A percentile compares a stretch with the other conserved stretches of the same genome.
Evolutionary conservation across 2,888 invertebrate genomes (phyloP).

Genomic region (Boloria selene): DNA sequence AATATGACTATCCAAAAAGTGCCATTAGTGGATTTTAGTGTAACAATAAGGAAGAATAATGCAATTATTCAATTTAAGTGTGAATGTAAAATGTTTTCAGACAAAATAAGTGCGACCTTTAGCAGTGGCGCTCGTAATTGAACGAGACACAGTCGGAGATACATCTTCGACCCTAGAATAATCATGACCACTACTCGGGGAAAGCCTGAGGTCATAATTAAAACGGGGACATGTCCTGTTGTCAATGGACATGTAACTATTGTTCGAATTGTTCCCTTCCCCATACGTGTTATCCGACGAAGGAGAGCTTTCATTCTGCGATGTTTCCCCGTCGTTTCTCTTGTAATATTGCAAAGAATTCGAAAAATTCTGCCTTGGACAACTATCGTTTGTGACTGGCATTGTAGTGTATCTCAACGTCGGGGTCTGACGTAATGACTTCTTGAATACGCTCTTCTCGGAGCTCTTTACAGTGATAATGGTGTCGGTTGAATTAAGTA

Average conservation of each 20-base stretch:
- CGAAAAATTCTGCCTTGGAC: slow-evolving; percentile 80
- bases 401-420: slow-evolving; percentile 82
- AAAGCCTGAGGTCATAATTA: slow-evolving; percentile 81
- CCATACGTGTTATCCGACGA: slow-evolving; percentile 84
- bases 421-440: slow-evolving; percentile 73
- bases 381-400: slow-evolving; percentile 78
- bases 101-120: slow-evolving; percentile 79
- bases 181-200: slow-evolving; percentile 78
- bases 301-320: slow-evolving; percentile 83
- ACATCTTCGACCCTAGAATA: slow-evolving; percentile 80
- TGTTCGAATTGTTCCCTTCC: slow-evolving; percentile 85
- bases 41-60: slow-evolving; percentile 37
- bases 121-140: slow-evolving; percentile 62
- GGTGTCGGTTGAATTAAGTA: slow-evolving; percentile 86
- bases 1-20: slow-evolving; percentile 35
- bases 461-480: slow-evolving; percentile 76
- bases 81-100: slow-evolving; percentile 50
- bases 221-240: slow-evolving; percentile 79
- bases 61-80: slow-evolving; percentile 37
- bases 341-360: slow-evolving; percentile 77
- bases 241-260: slow-evolving; percentile 87
- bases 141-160: slow-evolving; percentile 71
- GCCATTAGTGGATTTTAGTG: slow-evolving; percentile 34
- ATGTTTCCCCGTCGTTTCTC: slow-evolving; percentile 75
- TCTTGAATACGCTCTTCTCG: slow-evolving; percentile 78